Evolutionary conservation across 2,113 vertebrate species (phyloP).

Genomic region (Pseudois nayaur): DNA sequence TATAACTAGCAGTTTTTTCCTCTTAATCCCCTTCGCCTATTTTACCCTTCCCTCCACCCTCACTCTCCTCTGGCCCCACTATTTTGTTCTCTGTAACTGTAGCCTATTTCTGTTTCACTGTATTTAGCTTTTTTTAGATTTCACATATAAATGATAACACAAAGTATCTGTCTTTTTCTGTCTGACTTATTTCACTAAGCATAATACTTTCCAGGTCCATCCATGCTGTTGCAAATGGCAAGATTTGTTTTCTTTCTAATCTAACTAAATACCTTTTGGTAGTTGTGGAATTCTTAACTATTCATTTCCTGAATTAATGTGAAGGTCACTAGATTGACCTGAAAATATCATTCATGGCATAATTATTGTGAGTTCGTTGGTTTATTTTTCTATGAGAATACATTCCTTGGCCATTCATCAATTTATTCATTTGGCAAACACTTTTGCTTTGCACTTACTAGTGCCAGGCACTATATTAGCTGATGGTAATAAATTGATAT

Average conservation of each 20-base stretch:
- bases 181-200: background rate
- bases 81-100: background rate
- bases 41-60: background rate
- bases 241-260: background rate
- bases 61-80: background rate
- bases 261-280: background rate
- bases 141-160: background rate
- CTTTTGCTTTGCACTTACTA: background rate
- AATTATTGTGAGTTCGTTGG: background rate
- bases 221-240: background rate
- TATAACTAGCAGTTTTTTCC: background rate
- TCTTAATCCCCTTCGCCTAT: background rate
- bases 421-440: background rate
- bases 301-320: background rate
- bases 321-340: background rate
- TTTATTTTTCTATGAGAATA: slow-evolving; percentile 1
- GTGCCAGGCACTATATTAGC: background rate
- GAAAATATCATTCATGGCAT: background rate
- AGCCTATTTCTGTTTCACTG: background rate
- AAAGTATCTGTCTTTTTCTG: background rate
- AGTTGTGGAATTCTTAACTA: background rate
- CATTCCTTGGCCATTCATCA: background rate
- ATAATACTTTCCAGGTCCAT: background rate
- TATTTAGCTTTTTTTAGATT: background rate
- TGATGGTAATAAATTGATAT: background rate